phyloP scores from a whole-genome alignment of 92 coral and sea anemone genomes.

The Epizoanthus scotinus region DNA sequence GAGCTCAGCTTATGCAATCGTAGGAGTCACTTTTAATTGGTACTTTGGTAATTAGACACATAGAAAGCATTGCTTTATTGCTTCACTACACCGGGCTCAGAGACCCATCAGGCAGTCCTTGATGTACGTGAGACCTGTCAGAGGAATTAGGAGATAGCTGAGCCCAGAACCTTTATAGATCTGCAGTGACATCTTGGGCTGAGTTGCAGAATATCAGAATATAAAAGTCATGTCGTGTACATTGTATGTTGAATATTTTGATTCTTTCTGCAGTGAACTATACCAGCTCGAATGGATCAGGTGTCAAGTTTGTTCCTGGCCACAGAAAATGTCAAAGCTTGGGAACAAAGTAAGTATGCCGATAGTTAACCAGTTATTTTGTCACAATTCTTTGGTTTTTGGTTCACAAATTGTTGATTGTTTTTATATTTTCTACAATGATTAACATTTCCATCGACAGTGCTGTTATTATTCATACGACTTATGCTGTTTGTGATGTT shows the following conservation, averaged over 20 bases:
- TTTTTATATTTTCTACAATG: background rate
- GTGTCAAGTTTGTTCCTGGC: constrained; percentile 75
- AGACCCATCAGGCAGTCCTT: too few species aligned
- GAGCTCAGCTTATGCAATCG: too few species aligned
- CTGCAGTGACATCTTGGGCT: too few species aligned
- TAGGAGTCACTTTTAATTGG: too few species aligned
- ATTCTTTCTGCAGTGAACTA: constrained; percentile 30
- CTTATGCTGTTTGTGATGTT: constrained; percentile 19
- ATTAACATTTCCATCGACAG: background rate
- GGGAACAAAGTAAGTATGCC: constrained; percentile 78
- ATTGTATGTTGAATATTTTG: background rate
- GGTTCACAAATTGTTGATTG: background rate
- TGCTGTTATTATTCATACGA: background rate
- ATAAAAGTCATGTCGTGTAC: too few species aligned
- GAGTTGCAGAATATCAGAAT: too few species aligned
- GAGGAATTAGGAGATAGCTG: too few species aligned
- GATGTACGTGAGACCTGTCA: too few species aligned
- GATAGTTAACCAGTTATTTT: background rate
- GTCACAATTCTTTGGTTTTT: background rate
- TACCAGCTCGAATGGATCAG: constrained; percentile 38
- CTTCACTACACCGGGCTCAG: too few species aligned
- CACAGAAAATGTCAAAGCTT: constrained; percentile 89
- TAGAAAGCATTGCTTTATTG: too few species aligned
- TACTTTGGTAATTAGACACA: too few species aligned
- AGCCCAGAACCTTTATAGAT: too few species aligned